A percentile compares a stretch with the other conserved stretches of the same genome.
Evolutionary conservation across 2,888 invertebrate species (phyloP).

Genomic region (Patella pellucida): DNA sequence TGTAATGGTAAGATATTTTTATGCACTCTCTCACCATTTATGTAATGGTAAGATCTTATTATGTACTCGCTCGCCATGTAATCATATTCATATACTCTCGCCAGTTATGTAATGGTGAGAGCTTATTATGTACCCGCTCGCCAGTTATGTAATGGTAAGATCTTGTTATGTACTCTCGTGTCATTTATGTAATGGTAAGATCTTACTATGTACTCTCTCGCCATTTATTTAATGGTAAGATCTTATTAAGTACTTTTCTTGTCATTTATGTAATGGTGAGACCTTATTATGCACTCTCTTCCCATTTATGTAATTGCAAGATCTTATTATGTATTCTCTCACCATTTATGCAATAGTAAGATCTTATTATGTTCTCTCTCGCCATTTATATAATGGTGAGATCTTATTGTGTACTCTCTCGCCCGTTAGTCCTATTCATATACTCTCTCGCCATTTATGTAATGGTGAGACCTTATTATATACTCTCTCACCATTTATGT

Average conservation of each 20-base stretch:
- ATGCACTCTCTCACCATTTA: no score
- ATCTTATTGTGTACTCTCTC: neutral
- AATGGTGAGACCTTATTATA: slow-evolving; percentile 37
- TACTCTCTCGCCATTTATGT: slow-evolving; percentile 28
- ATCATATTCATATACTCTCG: no score
- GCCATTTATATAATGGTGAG: slow-evolving; percentile 41
- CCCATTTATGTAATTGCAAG: slow-evolving; percentile 39
- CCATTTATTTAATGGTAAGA: slow-evolving; percentile 38
- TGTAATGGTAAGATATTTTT: no score
- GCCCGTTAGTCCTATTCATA: no score
- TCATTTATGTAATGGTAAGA: slow-evolving; percentile 40
- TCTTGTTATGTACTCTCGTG: neutral
- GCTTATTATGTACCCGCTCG: neutral
- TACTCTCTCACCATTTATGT: slow-evolving; percentile 29
- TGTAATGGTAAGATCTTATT: no score
- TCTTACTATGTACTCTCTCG: slow-evolving; percentile 15
- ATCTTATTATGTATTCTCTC: neutral
- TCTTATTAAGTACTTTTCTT: neutral
- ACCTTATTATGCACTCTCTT: slow-evolving; percentile 15
- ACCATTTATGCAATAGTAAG: slow-evolving; percentile 41
- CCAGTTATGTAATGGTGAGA: slow-evolving; percentile 44
- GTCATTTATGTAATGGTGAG: slow-evolving; percentile 41
- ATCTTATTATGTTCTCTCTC: neutral
- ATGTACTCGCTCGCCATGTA: no score
- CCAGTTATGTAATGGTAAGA: slow-evolving; percentile 44